Conservation (phyloP, 2,888 invertebrate genomes). For the Pardosa pseudoannulata region DNA sequence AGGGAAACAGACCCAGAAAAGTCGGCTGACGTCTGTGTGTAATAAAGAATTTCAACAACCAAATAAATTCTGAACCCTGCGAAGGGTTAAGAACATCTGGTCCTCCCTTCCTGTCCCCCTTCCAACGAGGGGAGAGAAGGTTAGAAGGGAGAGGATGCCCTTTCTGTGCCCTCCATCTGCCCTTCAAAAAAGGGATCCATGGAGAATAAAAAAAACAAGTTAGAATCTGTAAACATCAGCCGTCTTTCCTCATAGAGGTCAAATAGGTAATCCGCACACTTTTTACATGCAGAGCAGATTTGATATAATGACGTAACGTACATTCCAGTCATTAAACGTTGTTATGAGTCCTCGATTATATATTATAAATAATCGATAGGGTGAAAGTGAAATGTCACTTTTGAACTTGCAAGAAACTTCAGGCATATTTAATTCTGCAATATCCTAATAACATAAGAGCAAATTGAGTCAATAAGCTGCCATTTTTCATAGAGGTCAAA, state of each 20-base stretch:
- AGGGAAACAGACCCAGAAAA: slow-evolving; percentile 52
- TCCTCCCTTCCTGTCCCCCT: slow-evolving; percentile 59
- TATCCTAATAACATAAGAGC: too few species aligned
- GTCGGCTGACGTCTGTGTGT: neutral
- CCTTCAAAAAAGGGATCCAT: neutral
- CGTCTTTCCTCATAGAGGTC: neutral
- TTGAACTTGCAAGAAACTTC: too few species aligned
- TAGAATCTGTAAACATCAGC: neutral
- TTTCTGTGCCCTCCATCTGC: slow-evolving; percentile 55
- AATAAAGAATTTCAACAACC: slow-evolving; percentile 38
- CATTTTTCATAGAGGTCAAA: neutral
- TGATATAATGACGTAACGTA: neutral
- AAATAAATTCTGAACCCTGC: slow-evolving; percentile 32
- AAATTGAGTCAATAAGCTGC: too few species aligned
- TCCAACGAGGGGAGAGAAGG: slow-evolving; percentile 29
- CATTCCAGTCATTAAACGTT: neutral
- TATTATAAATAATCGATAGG: too few species aligned
- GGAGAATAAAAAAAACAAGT: neutral
- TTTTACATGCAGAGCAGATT: neutral
- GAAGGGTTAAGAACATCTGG: slow-evolving; percentile 71
- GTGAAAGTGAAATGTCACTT: too few species aligned
- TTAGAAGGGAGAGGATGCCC: slow-evolving; percentile 62
- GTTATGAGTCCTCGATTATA: too few species aligned
- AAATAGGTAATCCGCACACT: neutral
- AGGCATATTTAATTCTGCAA: too few species aligned